Evolutionary conservation across 2,113 vertebrate genomes (phyloP).

Genomic region (Trinectes maculatus): DNA sequence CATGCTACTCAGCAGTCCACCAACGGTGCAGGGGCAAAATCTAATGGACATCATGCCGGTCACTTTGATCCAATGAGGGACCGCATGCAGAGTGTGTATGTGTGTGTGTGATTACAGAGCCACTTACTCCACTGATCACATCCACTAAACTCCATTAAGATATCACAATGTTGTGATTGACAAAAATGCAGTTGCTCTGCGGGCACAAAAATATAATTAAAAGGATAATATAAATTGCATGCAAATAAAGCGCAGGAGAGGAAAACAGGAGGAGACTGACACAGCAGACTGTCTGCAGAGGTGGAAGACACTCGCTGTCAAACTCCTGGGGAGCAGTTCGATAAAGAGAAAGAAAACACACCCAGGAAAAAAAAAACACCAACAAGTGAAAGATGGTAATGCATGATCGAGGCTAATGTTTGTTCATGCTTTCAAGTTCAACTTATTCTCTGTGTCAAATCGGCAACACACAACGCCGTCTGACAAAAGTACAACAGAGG

Average conservation of each 20-base stretch:
- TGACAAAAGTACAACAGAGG: background rate
- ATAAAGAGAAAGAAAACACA: conserved; percentile 29
- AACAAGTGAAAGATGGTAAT: conserved; percentile 17
- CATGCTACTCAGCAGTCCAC: conserved; percentile 36
- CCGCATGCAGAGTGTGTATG: conserved; percentile 33
- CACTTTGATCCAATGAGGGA: conserved; percentile 47
- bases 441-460: conserved; percentile 17
- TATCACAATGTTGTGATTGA: conserved; percentile 25
- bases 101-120: conserved; percentile 52
- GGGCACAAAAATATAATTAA: conserved; percentile 38
- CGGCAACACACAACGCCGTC: conserved; percentile 6
- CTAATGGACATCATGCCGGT: conserved; percentile 30
- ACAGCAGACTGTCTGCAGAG: conserved; percentile 6
- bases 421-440: conserved; percentile 15
- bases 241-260: conserved; percentile 11
- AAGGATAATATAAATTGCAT: conserved; percentile 31
- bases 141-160: conserved; percentile 63
- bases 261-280: conserved; percentile 33
- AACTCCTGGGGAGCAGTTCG: conserved; percentile 31
- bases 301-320: conserved; percentile 23
- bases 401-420: background rate
- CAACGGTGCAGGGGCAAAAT: conserved; percentile 25
- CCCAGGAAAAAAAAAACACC: conserved; percentile 2
- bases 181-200: conserved; percentile 27
- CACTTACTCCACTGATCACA: conserved; percentile 57